Evolutionary conservation across 35 echinoderm and acorn worm species (phyloP).

Genomic region (Lytechinus pictus): DNA sequence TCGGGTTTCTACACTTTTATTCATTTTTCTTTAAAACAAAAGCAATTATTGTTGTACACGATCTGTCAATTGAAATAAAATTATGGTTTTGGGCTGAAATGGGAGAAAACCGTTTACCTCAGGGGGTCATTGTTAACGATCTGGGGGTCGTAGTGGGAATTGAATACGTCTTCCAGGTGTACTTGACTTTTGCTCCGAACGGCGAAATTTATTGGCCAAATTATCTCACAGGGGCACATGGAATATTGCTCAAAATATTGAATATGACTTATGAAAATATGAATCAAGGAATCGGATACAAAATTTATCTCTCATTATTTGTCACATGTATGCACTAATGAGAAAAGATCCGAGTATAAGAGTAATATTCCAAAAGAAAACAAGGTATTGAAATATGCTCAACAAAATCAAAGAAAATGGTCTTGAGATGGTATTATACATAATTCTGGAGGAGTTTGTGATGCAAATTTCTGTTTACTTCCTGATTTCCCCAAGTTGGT

Average conservation of each 20-base stretch:
- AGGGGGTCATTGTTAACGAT: neutral
- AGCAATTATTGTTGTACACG: too few species aligned
- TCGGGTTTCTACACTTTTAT: too few species aligned
- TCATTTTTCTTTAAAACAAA: too few species aligned
- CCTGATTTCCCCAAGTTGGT: neutral
- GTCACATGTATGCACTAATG: neutral
- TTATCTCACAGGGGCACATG: neutral
- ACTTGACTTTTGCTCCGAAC: conserved; percentile 26
- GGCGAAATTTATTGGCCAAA: neutral
- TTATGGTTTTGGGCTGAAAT: neutral
- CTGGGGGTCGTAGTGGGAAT: neutral
- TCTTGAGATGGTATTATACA: neutral
- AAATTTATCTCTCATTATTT: too few species aligned
- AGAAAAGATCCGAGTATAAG: neutral
- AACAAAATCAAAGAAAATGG: neutral
- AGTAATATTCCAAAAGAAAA: neutral
- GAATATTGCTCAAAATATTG: neutral
- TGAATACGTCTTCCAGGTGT: neutral
- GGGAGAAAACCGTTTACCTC: neutral
- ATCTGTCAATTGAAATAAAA: too few species aligned
- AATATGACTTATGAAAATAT: neutral
- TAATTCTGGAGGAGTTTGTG: neutral
- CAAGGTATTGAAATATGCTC: neutral
- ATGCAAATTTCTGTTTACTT: neutral
- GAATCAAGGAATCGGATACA: too few species aligned